These are phyloP conservation scores for Astyanax mexicanus DNA, from an alignment of 2,797 vertebrate species.

Conservation along the genomic window DNA sequence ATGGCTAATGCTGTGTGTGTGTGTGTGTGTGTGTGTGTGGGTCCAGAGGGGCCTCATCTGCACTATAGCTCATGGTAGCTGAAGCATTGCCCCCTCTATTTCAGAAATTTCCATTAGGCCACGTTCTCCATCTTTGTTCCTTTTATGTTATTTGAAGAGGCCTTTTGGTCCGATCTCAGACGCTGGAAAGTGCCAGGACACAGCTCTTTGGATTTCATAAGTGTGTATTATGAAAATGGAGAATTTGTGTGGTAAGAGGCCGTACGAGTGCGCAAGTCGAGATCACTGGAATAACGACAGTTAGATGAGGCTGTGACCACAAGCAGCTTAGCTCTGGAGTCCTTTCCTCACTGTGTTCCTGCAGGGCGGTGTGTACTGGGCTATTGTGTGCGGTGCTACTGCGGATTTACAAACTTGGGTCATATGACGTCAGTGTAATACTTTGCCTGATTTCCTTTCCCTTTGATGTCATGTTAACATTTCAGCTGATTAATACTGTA, in stretches of 20 bases:
- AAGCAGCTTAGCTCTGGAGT: conserved; percentile 44
- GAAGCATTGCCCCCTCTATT: conserved; percentile 9
- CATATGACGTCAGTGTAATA: conserved; percentile 19
- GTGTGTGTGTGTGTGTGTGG: conserved; percentile 27
- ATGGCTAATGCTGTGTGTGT: neutral
- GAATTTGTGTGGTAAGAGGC: conserved; percentile 42
- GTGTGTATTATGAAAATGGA: conserved; percentile 35
- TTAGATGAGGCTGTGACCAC: conserved; percentile 32
- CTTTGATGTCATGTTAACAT: conserved; percentile 8
- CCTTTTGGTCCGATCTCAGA: conserved; percentile 31
- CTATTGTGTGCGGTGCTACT: conserved; percentile 6
- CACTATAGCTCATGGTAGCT: conserved; percentile 10
- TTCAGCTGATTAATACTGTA: neutral
- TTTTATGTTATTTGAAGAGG: conserved; percentile 37
- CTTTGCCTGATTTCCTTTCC: neutral
- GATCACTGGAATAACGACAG: conserved; percentile 37
- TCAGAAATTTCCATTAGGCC: conserved; percentile 18
- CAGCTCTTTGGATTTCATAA: conserved; percentile 44
- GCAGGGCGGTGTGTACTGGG: conserved; percentile 31
- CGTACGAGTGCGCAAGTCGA: conserved; percentile 26
- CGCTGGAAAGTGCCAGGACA: conserved; percentile 24
- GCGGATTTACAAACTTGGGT: conserved; percentile 34
- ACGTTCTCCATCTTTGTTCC: conserved; percentile 3
- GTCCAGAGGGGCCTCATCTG: conserved; percentile 13
- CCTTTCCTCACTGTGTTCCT: conserved; percentile 38